Evolutionary conservation across 1,140 invertebrate genomes (phyloP).

Genomic region (Pogonomyrmex barbatus): DNA sequence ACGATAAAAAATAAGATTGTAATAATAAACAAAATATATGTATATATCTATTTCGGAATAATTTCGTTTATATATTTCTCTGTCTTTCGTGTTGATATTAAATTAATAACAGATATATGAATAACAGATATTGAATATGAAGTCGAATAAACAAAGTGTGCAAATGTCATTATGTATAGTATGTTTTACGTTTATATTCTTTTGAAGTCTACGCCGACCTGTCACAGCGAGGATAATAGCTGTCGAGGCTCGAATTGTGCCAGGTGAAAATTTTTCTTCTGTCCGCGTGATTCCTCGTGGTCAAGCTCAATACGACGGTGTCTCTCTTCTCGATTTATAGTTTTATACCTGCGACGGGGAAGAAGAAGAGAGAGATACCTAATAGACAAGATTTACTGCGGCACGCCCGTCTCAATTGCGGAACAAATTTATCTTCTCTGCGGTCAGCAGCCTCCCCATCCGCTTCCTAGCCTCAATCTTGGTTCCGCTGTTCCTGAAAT

Average conservation of each 20-base stretch:
- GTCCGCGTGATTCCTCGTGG: slow-evolving; percentile 60
- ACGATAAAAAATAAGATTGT: background rate
- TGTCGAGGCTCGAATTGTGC: background rate
- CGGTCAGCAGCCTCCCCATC: slow-evolving; percentile 82
- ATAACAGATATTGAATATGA: too few species aligned
- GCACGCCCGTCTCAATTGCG: slow-evolving; percentile 84
- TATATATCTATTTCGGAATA: background rate
- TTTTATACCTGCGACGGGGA: slow-evolving; percentile 78
- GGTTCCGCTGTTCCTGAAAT: slow-evolving; percentile 83
- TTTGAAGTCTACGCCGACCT: background rate
- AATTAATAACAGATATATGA: background rate
- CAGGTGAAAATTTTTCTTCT: slow-evolving; percentile 65
- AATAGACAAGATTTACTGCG: slow-evolving; percentile 84
- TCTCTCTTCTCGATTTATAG: slow-evolving; percentile 79
- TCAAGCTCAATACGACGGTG: slow-evolving; percentile 67
- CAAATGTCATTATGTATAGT: background rate
- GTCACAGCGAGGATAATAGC: slow-evolving; percentile 4
- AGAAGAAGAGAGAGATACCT: slow-evolving; percentile 78
- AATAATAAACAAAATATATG: background rate
- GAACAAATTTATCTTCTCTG: slow-evolving; percentile 85
- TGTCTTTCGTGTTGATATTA: background rate
- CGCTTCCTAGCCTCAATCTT: slow-evolving; percentile 84
- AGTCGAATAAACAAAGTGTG: background rate
- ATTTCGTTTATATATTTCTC: background rate
- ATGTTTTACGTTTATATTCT: slow-evolving; percentile 6